These are phyloP conservation scores for Semotilus atromaculatus DNA, from an alignment of 2,797 vertebrate genomes.

Conservation along the genomic window DNA sequence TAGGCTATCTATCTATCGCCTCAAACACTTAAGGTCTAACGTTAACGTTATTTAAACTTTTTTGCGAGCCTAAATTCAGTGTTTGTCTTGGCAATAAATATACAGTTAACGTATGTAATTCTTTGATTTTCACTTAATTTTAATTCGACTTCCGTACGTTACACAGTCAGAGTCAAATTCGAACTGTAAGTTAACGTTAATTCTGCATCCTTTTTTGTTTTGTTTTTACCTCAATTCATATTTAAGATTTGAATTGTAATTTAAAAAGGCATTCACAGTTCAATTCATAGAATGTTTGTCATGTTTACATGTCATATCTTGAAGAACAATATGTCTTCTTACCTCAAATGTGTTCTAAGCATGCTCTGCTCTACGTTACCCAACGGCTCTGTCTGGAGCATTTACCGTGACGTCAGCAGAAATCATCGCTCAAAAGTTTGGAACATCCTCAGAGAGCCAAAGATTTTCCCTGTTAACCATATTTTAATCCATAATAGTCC, in stretches of 20 bases:
- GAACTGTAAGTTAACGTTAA: not conserved
- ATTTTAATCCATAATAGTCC: not conserved
- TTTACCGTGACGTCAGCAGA: not conserved
- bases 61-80: not conserved
- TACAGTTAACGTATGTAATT: not conserved
- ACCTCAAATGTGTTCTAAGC: not conserved
- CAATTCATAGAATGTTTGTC: not conserved
- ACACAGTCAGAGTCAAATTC: too few species aligned
- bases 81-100: not conserved
- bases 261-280: not conserved
- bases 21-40: not conserved
- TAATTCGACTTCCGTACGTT: not conserved
- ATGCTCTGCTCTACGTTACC: too few species aligned
- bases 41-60: too few species aligned
- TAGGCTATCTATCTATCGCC: too few species aligned
- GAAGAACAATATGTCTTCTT: not conserved
- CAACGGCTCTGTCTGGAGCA: not conserved
- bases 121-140: not conserved
- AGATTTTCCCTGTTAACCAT: not conserved
- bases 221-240: not conserved
- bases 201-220: not conserved
- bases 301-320: not conserved
- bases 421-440: not conserved
- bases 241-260: not conserved
- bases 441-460: constrained; percentile 6